phyloP scores from a whole-genome alignment of 2,797 vertebrate genomes.

The Paratrypauchen microcephalus region DNA sequence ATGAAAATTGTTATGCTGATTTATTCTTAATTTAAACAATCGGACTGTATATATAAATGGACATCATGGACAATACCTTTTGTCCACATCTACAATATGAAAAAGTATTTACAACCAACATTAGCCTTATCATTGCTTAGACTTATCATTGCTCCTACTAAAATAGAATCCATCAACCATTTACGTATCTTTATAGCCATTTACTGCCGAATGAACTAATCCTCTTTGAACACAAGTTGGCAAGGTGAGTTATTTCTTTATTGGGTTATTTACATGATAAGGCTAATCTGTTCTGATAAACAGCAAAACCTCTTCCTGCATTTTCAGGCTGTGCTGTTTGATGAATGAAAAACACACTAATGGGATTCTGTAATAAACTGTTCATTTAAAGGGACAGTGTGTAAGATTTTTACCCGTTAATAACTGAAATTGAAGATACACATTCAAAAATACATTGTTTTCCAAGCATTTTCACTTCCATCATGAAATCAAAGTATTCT shows the following conservation, averaged over 20 bases:
- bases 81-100: too few species aligned
- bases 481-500: too few species aligned
- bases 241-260: background rate
- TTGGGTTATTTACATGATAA: conserved; percentile 1
- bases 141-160: background rate
- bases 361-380: background rate
- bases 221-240: background rate
- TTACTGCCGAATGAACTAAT: background rate
- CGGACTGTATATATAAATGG: too few species aligned
- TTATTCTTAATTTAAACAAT: too few species aligned
- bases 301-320: background rate
- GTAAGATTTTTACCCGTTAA: too few species aligned
- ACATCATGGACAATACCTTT: too few species aligned
- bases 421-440: too few species aligned
- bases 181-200: conserved; percentile 2
- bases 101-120: background rate
- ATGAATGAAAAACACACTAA: background rate
- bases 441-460: too few species aligned
- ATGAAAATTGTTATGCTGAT: too few species aligned
- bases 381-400: too few species aligned
- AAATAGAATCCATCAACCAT: background rate
- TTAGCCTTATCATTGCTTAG: background rate
- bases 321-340: background rate
- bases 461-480: too few species aligned
- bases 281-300: background rate